A percentile compares a stretch with the other conserved stretches of the same genome.
These are phyloP conservation scores for Zaprionus ghesquierei DNA, from an alignment of 1,140 invertebrate species.

Conservation along the genomic window DNA sequence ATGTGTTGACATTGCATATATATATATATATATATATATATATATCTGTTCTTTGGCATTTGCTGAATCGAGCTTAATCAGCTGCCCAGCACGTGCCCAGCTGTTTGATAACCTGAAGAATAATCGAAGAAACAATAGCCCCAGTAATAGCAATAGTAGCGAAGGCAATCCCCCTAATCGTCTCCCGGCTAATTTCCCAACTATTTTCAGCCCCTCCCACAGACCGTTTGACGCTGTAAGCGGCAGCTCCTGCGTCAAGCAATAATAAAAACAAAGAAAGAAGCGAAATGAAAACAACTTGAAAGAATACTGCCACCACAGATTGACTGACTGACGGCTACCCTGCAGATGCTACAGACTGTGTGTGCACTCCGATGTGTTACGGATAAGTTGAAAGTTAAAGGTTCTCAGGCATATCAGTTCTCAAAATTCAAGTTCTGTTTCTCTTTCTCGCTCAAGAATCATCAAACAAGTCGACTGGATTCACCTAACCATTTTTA, in stretches of 20 bases:
- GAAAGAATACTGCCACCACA: background rate
- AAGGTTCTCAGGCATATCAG: background rate
- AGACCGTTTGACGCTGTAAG: background rate
- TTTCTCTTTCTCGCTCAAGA: too few relatives aligned
- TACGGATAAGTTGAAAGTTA: too few relatives aligned
- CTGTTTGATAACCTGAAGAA: slow-evolving; percentile 7
- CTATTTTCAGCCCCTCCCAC: background rate
- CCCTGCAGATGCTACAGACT: background rate
- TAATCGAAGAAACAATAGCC: background rate
- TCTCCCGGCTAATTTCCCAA: slow-evolving; percentile 1
- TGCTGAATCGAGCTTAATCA: slow-evolving; percentile 23
- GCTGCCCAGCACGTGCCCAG: slow-evolving; percentile 25
- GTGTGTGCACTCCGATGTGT: too few relatives aligned
- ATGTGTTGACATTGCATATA: background rate
- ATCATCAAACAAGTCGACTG: too few relatives aligned
- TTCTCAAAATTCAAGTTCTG: too few relatives aligned
- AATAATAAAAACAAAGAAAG: background rate
- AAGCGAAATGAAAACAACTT: background rate
- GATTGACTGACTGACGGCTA: background rate
- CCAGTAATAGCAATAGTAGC: background rate
- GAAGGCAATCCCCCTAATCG: background rate
- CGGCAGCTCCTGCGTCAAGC: background rate
- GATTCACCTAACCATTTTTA: too few relatives aligned
- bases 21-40: too few relatives aligned
- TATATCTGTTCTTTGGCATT: slow-evolving; percentile 1